Evolutionary conservation across 2,797 vertebrate genomes (phyloP).

Genomic region (Pampus argenteus): DNA sequence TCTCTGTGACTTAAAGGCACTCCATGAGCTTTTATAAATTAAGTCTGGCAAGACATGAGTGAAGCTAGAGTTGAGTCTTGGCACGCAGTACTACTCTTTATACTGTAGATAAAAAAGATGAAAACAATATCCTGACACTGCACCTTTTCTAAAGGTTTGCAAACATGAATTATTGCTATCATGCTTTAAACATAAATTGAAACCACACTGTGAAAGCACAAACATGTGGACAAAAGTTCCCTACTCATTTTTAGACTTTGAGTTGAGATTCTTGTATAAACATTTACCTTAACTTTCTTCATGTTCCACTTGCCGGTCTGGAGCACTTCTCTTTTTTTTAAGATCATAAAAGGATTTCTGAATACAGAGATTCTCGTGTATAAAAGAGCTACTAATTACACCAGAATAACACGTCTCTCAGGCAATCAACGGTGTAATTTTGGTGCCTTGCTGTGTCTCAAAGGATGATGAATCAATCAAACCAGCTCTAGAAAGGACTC

Average conservation of each 20-base stretch:
- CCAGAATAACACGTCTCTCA: slow-evolving; percentile 18
- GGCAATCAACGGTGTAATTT: slow-evolving; percentile 27
- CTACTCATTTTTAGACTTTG: slow-evolving; percentile 36
- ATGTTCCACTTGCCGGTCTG: slow-evolving; percentile 9
- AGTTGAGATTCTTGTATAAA: slow-evolving; percentile 24
- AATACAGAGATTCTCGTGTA: slow-evolving; percentile 9
- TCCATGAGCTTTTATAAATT: slow-evolving; percentile 57
- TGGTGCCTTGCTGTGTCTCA: neutral
- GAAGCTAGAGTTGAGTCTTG: slow-evolving; percentile 62
- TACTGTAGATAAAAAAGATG: slow-evolving; percentile 62
- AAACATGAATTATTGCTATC: slow-evolving; percentile 62
- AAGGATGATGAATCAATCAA: neutral
- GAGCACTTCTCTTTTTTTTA: slow-evolving; percentile 14
- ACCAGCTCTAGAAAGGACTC: neutral
- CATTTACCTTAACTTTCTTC: slow-evolving; percentile 32
- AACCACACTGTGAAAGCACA: slow-evolving; percentile 56
- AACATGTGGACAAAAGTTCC: slow-evolving; percentile 41
- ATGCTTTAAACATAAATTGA: slow-evolving; percentile 59
- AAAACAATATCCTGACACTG: slow-evolving; percentile 63
- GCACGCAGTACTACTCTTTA: slow-evolving; percentile 49
- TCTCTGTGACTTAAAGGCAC: slow-evolving; percentile 44
- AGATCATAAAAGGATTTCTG: slow-evolving; percentile 8
- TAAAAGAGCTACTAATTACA: slow-evolving; percentile 11
- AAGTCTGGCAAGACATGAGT: slow-evolving; percentile 72
- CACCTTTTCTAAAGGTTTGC: slow-evolving; percentile 60